Base-by-base conservation (phyloP, 1,140 invertebrate genomes). In the Idris sp. region DNA sequence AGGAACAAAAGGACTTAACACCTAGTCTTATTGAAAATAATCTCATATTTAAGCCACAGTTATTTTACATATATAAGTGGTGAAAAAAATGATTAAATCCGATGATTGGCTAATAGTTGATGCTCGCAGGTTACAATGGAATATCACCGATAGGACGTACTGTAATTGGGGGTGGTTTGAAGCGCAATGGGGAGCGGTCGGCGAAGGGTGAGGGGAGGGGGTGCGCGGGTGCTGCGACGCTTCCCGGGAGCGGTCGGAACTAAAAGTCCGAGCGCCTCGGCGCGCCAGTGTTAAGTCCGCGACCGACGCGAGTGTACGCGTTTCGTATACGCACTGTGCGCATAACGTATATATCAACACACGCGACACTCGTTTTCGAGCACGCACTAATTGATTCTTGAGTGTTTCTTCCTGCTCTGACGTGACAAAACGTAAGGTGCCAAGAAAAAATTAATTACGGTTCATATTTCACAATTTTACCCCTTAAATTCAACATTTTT, bases 221-320 rank as follows among this genome's bases (percentile, higher is more conserved):
- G 76, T 31, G 61, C 43, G 64, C 74, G 76, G 81, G 81, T 83
- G 82, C 79, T 82, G 82, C 81, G 86, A 84, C 84, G 86, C 85
- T 82, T 79, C 77, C 80, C 84, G 86, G 86, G 80, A 79, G 81
- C 80, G 80, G 76, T 78, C 69, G 30, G 85, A 87, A 87, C 86
- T 86, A 86, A 82, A 81, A 80, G 79, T 83, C 81, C 75, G 77
- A 81, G 81, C 76, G 79, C 51, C 79, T 68, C 77, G 62, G 71
- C 81, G 75, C 80, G 82, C 78, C 86, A 87, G 86, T 87, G 81
- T 83, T 79, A 84, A 83, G 82, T 76, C 83, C 85, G 85, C 85
- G 84, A 87, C 82, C 84, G 82, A 83, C 74, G 83, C 76, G 85
- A 86, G 81, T 81, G 84, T 86, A 86, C 83, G 84, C 79, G 81